Base-by-base conservation (phyloP, 2,797 vertebrate genomes). In the Meriones psammophilus region DNA sequence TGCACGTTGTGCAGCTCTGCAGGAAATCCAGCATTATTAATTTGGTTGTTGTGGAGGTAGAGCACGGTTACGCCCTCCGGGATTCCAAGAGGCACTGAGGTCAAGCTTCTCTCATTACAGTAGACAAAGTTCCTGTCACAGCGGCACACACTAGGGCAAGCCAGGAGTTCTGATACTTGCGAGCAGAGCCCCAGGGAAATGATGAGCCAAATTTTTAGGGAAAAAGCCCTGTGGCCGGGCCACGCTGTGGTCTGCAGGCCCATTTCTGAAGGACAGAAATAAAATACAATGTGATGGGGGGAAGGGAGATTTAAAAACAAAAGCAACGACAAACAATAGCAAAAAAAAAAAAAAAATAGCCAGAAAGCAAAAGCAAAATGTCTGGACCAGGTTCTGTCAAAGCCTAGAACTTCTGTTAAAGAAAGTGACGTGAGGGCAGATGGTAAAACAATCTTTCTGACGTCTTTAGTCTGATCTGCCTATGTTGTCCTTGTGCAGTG, bases 11-110 rank as follows among this genome's bases (percentile, higher is more conserved):
- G 99, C 97, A 99, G 98, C 97, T 99, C 99, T 66, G 99, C 96
- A 84, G 99, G 99, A 98, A 99, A 99, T 96, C 99, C 99, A 98
- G 99, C 99, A 97, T 99, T 99, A 98, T 99, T 99, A 99, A 99
- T 99, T 99, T 99, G 99, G 99, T 99, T 99, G 98, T 99, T 99
- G 98, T 99, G 99, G 98, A 99, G 99, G 99, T 99, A 99, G 98
- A 99, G 99, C 90, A 99, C 99, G 95, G 99, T 99, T 97, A 99
- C 99, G 98, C 99, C 99, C 99, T 99, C 99, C 24, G 99, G 99
- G 94, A 99, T 99, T 98, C 99, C 99, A 98, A 99, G 98, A 99
- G 99, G 99, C 99, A 99, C 99, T 98, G 99, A 99, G 98, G 99
- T 99, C 99, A 99, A 98, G 98, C 99, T 99, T 98, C 99, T 98